These are phyloP conservation scores for Malaclemys terrapin DNA, from an alignment of 2,113 vertebrate genomes.

Conservation along the genomic window DNA sequence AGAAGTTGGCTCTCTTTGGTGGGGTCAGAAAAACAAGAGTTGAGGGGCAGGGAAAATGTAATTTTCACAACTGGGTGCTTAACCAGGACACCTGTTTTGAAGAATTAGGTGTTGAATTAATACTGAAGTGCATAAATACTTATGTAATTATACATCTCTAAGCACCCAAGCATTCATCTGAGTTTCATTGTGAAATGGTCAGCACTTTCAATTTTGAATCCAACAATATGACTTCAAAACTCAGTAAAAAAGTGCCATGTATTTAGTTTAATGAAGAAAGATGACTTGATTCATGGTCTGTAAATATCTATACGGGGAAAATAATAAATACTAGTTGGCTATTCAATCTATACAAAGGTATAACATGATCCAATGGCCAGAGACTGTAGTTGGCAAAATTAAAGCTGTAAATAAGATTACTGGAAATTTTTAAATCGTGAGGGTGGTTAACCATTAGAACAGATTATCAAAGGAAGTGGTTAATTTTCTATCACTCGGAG, in stretches of 20 bases:
- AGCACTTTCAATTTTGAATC: fast-evolving
- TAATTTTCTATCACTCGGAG: fast-evolving
- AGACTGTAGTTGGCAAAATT: not conserved
- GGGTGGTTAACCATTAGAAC: fast-evolving
- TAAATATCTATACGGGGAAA: not conserved
- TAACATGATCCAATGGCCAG: not conserved
- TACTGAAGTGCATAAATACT: fast-evolving
- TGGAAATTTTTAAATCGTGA: fast-evolving
- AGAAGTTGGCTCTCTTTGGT: not conserved
- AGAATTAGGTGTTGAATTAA: too few relatives aligned
- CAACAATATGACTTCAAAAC: fast-evolving
- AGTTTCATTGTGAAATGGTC: not conserved
- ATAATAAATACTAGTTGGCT: fast-evolving
- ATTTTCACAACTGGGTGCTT: not conserved
- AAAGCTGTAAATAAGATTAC: not conserved
- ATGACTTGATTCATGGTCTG: fast-evolving
- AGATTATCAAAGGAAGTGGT: fast-evolving
- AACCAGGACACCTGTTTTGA: not conserved
- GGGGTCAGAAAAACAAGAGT: not conserved
- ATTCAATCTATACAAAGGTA: not conserved
- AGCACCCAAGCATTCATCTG: not conserved
- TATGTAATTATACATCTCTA: fast-evolving
- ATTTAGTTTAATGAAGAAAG: fast-evolving
- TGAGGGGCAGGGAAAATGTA: not conserved
- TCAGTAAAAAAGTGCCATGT: fast-evolving